Percentiles rank a stretch among this genome's conserved stretches.
phyloP scores from a whole-genome alignment of 1,140 invertebrate species.

The Heliothis virescens region DNA sequence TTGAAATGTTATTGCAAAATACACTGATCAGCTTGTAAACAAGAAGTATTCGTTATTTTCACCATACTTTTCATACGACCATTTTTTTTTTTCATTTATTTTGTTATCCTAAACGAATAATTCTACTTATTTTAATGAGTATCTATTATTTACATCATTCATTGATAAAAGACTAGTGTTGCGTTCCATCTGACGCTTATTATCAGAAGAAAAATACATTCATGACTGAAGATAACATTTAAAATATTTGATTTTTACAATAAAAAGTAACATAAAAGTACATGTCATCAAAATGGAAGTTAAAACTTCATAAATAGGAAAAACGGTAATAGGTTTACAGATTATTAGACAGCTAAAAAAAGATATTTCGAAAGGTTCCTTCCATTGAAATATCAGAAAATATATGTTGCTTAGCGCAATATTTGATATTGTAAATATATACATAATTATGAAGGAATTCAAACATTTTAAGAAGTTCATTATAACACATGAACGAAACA shows the following conservation, averaged over 20 bases:
- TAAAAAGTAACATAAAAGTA: conserved; percentile 41
- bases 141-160: conserved; percentile 82
- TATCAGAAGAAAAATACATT: conserved; percentile 42
- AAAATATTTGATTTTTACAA: conserved; percentile 43
- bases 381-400: too few species aligned
- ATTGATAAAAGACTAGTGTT: conserved; percentile 80
- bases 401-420: too few species aligned
- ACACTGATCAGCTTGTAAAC: conserved; percentile 33
- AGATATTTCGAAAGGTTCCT: too few species aligned
- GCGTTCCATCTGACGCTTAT: conserved; percentile 31
- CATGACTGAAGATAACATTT: conserved; percentile 39
- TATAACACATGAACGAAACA: too few species aligned
- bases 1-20: conserved; percentile 40
- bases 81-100: conserved; percentile 75
- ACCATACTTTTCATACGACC: conserved; percentile 65
- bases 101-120: conserved; percentile 79
- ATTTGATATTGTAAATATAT: too few species aligned
- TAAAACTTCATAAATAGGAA: too few species aligned
- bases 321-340: too few species aligned
- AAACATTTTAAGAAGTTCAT: too few species aligned
- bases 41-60: conserved; percentile 61
- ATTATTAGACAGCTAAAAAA: too few species aligned
- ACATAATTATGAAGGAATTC: too few species aligned
- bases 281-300: neutral
- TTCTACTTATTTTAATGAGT: conserved; percentile 82